Base-by-base conservation (phyloP, 2,888 invertebrate genomes). In the Dugesia japonica region DNA sequence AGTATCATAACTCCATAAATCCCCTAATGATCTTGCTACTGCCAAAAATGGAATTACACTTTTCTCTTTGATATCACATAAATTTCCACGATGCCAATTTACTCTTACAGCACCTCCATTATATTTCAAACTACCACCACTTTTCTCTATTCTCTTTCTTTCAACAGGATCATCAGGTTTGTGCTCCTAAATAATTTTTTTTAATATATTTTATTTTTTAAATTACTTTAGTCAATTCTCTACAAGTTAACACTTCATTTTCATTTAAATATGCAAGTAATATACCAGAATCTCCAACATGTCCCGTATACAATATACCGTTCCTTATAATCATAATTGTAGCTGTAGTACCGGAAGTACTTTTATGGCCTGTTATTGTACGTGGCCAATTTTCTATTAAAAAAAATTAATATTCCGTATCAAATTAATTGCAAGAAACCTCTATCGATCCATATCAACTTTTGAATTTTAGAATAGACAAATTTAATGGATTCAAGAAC, bases 271-370 rank as follows among this genome's bases (percentile, higher is more conserved):
- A 90, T 26, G 92, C 93, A 74, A 94, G 86, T 15, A 93, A 90
- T 81, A 98, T 93, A 28, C 91, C 92, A 0, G 94, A 95, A 86
- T 97, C 97, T n/a, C 97, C 97, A 0, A 95, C 95, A 87, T 97
- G 97, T 0, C 95, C 97, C 78, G 93, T 90, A 82, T 94, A 97
- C 80, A 97, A 90, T 78, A 87, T 94, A 38, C 92, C 91, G 80
- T 90, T 88, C 78, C 92, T 88, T 81, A 98, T 92, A 83, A 97
- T 94, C 1, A 92, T 94, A 77, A 95, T 89, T 82, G 93, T 94
- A 28, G 94, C 94, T 1, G 97, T 97, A 0, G 95, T 95, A 4
- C 97, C 97, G 0, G 97, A 93, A 0, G 97, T 98, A 83, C 94
- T 94, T 1, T 92, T 91, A 80, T 93, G 87, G 13, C 97, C 97